A percentile compares a stretch with the other conserved stretches of the same genome.
These are phyloP conservation scores for Drosophila mercatorum DNA, from an alignment of 2,888 invertebrate species.

Conservation along the genomic window DNA sequence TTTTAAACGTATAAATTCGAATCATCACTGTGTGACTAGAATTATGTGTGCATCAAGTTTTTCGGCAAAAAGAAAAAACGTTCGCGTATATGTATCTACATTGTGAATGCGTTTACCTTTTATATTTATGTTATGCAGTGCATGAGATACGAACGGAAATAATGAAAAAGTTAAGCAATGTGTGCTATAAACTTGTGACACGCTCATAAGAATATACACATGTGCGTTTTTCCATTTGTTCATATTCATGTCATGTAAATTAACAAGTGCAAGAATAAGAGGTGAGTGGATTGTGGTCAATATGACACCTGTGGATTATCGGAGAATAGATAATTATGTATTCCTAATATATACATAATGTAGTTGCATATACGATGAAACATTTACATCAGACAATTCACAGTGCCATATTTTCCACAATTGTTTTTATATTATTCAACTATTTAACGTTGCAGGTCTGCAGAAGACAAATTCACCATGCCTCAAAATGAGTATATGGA, in stretches of 20 bases:
- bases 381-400: conserved; percentile 45
- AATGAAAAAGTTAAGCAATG: background rate
- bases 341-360: conserved; percentile 28
- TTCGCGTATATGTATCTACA: conserved; percentile 4
- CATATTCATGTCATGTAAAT: background rate
- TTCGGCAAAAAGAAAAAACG: background rate
- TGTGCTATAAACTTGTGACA: conserved; percentile 1
- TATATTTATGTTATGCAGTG: conserved; percentile 1
- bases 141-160: conserved; percentile 14
- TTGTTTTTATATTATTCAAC: conserved; percentile 16
- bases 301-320: conserved; percentile 55
- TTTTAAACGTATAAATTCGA: background rate
- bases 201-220: background rate
- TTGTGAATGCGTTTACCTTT: conserved; percentile 1
- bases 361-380: conserved; percentile 14
- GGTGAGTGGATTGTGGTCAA: conserved; percentile 30
- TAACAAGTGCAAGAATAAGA: conserved; percentile 13
- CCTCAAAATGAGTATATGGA: conserved; percentile 99
- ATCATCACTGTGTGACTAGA: background rate
- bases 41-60: conserved; percentile 1
- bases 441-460: conserved; percentile 49
- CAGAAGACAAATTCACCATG: conserved; percentile 86
- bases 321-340: conserved; percentile 27
- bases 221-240: conserved; percentile 1
- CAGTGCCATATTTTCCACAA: conserved; percentile 41